phyloP scores from a whole-genome alignment of 2,797 vertebrate species.

The Mionectes olivaceus region DNA sequence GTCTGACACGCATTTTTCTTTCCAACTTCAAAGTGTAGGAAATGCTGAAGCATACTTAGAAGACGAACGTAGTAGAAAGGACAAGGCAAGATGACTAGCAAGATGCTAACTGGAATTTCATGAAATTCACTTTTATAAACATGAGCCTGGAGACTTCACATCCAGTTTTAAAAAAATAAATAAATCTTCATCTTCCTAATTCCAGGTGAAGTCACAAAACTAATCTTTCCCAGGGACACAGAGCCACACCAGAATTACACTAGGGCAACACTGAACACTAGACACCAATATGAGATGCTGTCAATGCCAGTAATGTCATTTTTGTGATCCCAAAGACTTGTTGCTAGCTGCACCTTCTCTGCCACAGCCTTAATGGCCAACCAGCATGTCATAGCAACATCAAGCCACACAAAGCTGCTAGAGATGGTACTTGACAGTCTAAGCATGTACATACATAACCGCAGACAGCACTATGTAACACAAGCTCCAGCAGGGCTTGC shows the following conservation, averaged over 20 bases:
- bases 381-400: not conserved
- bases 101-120: not conserved
- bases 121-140: not conserved
- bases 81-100: not conserved
- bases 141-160: not conserved
- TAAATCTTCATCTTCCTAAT: not conserved
- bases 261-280: not conserved
- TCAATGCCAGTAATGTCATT: not conserved
- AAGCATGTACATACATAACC: not conserved
- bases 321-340: not conserved
- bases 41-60: not conserved
- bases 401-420: not conserved
- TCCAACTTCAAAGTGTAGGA: fast-evolving
- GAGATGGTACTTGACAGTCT: not conserved
- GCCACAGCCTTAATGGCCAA: not conserved
- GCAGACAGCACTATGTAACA: not conserved
- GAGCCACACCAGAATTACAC: not conserved
- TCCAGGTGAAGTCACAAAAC: not conserved
- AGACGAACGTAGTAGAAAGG: not conserved
- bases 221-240: no score
- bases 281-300: not conserved
- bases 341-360: not conserved
- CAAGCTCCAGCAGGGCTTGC: not conserved
- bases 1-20: not conserved
- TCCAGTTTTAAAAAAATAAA: not conserved